Conservation (phyloP, 2,888 invertebrate species). For the Lumbricus terrestris region DNA sequence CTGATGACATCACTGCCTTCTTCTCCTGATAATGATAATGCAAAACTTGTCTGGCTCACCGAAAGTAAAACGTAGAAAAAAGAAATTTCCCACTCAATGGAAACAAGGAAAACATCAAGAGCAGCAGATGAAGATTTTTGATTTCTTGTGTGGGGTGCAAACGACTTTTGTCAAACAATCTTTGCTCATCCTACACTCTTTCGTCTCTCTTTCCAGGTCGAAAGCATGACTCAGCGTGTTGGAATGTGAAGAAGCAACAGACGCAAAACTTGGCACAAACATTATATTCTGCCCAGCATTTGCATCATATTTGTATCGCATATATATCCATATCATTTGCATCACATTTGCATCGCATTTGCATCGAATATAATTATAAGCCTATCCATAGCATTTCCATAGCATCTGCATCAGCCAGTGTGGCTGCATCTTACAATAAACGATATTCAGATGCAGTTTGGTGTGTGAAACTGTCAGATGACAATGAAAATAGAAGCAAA, state of each 20-base stretch:
- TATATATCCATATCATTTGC: no score
- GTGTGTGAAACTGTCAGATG: background rate
- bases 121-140: background rate
- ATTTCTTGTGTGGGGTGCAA: background rate
- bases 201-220: no score
- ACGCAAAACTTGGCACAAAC: background rate
- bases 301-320: no score
- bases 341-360: no score
- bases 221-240: background rate
- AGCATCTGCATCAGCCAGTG: background rate
- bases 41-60: background rate
- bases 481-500: no score
- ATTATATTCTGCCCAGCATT: background rate
- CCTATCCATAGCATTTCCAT: no score
- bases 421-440: background rate
- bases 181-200: conserved; percentile 3
- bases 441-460: background rate
- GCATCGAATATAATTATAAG: no score
- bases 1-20: background rate
- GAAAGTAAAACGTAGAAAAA: background rate
- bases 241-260: background rate
- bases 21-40: background rate
- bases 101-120: background rate
- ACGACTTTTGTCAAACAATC: background rate
- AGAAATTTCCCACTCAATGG: conserved; percentile 3